Percentiles rank a stretch among this genome's conserved stretches.
Evolutionary conservation across 2,113 vertebrate species (phyloP).

Genomic region (Helogale parvula): DNA sequence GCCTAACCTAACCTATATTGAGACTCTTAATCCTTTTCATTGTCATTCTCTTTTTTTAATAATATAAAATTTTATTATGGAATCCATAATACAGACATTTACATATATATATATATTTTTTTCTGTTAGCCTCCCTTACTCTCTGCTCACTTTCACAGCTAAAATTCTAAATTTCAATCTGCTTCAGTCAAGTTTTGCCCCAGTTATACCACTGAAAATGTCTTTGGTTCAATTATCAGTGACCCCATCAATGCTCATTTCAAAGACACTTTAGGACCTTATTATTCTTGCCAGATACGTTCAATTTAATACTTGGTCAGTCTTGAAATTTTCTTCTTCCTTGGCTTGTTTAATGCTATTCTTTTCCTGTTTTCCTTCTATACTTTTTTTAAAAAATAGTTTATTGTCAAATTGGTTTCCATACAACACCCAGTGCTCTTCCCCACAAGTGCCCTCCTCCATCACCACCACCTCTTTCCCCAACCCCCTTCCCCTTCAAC

Average conservation of each 20-base stretch:
- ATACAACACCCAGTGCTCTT: too few relatives aligned
- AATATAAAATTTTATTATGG: not conserved
- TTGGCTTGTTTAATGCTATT: not conserved
- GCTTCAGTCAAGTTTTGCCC: not conserved
- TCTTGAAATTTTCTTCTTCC: not conserved
- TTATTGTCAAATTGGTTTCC: too few relatives aligned
- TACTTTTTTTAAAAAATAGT: too few relatives aligned
- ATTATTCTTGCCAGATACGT: conserved; percentile 27
- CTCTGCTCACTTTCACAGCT: not conserved
- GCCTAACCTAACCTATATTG: not conserved
- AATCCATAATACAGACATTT: not conserved
- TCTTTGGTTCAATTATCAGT: not conserved
- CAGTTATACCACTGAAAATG: not conserved
- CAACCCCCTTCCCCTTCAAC: too few relatives aligned
- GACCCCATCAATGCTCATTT: not conserved
- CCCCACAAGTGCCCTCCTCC: too few relatives aligned
- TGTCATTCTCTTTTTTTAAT: not conserved
- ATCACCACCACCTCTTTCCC: too few relatives aligned
- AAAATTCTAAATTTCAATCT: conserved; percentile 5
- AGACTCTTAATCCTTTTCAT: not conserved
- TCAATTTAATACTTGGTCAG: not conserved
- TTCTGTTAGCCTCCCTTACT: not conserved
- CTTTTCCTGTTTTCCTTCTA: not conserved
- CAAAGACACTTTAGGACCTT: not conserved
- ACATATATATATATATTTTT: not conserved